phyloP scores from a whole-genome alignment of 2,113 vertebrate genomes.

The Alligator sinensis region DNA sequence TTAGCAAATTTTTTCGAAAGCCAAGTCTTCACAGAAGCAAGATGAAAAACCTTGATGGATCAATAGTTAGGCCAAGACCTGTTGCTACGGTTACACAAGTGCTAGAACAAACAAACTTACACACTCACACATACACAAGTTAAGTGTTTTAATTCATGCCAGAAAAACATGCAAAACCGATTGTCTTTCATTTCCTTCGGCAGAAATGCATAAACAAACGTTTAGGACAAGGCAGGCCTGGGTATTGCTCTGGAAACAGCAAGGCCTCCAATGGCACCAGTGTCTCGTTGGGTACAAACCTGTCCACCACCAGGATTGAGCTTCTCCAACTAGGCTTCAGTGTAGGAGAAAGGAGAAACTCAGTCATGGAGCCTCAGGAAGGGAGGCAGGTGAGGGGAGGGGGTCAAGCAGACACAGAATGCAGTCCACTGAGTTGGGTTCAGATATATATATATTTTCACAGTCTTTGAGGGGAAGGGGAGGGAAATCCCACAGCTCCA shows the following conservation, averaged over 20 bases:
- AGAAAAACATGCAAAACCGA: constrained; percentile 82
- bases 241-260: constrained; percentile 41
- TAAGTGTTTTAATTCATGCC: constrained; percentile 84
- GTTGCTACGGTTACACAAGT: constrained; percentile 76
- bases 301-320: neutral
- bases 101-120: constrained; percentile 80
- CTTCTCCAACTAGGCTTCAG: constrained; percentile 26
- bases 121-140: constrained; percentile 77
- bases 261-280: neutral
- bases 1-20: constrained; percentile 54
- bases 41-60: constrained; percentile 52
- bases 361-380: neutral
- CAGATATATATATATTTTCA: constrained; percentile 49
- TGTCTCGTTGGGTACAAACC: neutral
- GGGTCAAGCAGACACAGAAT: neutral
- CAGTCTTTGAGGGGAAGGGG: constrained; percentile 59
- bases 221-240: neutral
- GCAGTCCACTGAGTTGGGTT: neutral
- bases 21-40: constrained; percentile 64
- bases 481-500: constrained; percentile 2
- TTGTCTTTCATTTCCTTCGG: constrained; percentile 64
- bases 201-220: constrained; percentile 23
- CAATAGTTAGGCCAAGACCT: constrained; percentile 64
- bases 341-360: neutral
- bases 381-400: neutral